Conservation (phyloP, 2,888 invertebrate genomes). For the Dasysyrphus tricinctus region DNA sequence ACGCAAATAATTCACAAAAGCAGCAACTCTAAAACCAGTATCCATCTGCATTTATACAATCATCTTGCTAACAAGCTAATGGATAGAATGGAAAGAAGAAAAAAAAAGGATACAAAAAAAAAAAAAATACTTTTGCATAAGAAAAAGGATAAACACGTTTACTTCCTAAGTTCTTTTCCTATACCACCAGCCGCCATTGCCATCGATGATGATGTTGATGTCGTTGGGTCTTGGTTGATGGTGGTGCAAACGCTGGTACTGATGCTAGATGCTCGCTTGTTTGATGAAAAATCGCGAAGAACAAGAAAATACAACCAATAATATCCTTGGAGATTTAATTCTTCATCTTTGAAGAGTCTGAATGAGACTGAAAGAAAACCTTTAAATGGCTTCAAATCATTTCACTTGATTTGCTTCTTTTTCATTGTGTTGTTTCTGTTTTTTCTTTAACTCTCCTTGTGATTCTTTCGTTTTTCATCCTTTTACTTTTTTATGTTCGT, state of each 20-base stretch:
- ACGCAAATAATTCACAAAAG: slow-evolving; percentile 43
- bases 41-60: slow-evolving; percentile 28
- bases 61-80: slow-evolving; percentile 57
- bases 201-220: neutral
- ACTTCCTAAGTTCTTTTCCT: neutral
- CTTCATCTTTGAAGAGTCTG: slow-evolving; percentile 20
- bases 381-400: slow-evolving; percentile 66
- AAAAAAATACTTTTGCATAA: neutral
- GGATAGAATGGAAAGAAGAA: slow-evolving; percentile 15
- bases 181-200: neutral
- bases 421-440: slow-evolving; percentile 21
- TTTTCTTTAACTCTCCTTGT: neutral
- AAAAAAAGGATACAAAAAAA: neutral
- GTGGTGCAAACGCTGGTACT: too few species aligned
- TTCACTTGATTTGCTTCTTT: slow-evolving; percentile 67
- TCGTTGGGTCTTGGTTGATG: neutral
- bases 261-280: neutral
- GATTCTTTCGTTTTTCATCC: neutral
- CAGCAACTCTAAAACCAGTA: slow-evolving; percentile 25
- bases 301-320: slow-evolving; percentile 25
- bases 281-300: slow-evolving; percentile 26
- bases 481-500: neutral
- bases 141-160: slow-evolving; percentile 33
- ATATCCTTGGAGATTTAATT: slow-evolving; percentile 48
- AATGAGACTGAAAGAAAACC: slow-evolving; percentile 54